phyloP scores from a whole-genome alignment of 2,888 invertebrate genomes.

The Polylopha cassiicola region DNA sequence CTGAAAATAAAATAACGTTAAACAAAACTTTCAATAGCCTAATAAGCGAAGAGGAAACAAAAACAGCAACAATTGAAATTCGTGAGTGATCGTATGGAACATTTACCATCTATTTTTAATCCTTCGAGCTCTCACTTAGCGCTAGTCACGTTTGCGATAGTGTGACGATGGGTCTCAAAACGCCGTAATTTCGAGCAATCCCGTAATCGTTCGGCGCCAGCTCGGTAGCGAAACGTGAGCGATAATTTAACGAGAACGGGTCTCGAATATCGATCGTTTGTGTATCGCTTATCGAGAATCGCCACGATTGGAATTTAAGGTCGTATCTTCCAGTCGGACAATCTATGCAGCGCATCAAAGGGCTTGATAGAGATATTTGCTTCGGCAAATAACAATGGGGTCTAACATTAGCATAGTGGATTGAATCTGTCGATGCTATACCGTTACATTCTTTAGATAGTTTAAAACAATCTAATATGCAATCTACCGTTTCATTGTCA shows the following conservation, averaged over 20 bases:
- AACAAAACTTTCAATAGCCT: too few species aligned
- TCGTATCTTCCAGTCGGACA: conserved; percentile 35
- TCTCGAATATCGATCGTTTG: conserved; percentile 65
- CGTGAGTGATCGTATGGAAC: conserved; percentile 10
- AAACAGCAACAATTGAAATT: conserved; percentile 7
- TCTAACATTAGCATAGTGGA: conserved; percentile 21
- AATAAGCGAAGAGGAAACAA: too few species aligned
- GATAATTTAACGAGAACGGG: conserved; percentile 73
- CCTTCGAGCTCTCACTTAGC: conserved; percentile 20
- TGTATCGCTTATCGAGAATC: conserved; percentile 68
- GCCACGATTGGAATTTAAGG: conserved; percentile 66
- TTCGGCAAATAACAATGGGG: conserved; percentile 32
- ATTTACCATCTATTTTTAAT: background rate
- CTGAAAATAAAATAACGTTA: background rate
- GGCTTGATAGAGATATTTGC: conserved; percentile 43
- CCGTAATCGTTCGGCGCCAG: conserved; percentile 52
- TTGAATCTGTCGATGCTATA: background rate
- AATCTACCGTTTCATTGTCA: too few species aligned
- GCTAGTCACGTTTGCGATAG: conserved; percentile 27
- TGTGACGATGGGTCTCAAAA: conserved; percentile 31
- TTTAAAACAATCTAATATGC: background rate
- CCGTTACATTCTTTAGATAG: conserved; percentile 1
- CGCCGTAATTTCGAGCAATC: conserved; percentile 40
- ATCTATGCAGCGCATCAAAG: conserved; percentile 43
- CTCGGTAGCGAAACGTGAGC: conserved; percentile 72